phyloP scores from a whole-genome alignment of 2,888 invertebrate genomes.

The Rhagonycha lutea region DNA sequence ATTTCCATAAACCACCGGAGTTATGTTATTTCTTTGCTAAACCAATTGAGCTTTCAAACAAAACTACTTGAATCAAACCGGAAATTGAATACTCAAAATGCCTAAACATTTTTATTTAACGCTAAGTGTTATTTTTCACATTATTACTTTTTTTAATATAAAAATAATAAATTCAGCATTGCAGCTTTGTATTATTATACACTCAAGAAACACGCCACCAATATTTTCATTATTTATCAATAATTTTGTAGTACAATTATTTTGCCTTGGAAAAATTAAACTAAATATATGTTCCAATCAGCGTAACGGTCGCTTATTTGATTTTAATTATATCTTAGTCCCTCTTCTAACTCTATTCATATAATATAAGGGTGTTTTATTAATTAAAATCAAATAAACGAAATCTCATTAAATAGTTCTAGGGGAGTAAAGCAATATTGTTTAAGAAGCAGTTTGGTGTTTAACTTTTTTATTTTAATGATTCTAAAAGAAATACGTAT shows the following conservation, averaged over 20 bases:
- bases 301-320: not conserved
- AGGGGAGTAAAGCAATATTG: not conserved
- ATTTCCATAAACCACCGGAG: conserved; percentile 18
- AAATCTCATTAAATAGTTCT: not conserved
- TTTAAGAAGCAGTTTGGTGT: not conserved
- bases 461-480: not conserved
- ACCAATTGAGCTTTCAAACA: conserved; percentile 6
- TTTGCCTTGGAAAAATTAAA: no score
- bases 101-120: not conserved
- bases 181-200: no score
- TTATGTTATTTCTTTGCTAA: conserved; percentile 13
- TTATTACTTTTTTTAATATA: not conserved
- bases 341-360: not conserved
- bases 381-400: not conserved
- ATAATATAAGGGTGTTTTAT: not conserved
- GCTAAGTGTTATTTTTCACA: not conserved
- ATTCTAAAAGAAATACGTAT: not conserved
- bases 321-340: not conserved
- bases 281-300: not conserved
- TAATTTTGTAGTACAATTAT: no score
- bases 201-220: no score
- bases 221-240: not conserved
- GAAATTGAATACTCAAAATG: not conserved
- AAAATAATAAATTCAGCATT: not conserved
- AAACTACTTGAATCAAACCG: not conserved